A percentile compares a stretch with the other conserved stretches of the same genome.
These are phyloP conservation scores for Amphipoea lucens DNA, from an alignment of 2,888 invertebrate species.

Conservation along the genomic window DNA sequence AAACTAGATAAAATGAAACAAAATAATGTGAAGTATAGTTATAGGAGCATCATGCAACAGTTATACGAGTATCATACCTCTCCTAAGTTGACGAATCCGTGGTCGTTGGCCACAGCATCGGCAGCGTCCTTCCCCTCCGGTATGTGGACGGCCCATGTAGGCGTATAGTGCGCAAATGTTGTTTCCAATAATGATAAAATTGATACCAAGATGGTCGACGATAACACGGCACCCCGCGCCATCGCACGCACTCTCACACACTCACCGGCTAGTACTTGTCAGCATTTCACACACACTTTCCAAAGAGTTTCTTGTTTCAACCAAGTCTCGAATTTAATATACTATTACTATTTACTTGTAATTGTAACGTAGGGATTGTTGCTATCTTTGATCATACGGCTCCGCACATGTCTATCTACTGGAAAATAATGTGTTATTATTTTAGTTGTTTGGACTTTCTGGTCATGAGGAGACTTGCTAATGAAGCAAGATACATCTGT, in stretches of 20 bases:
- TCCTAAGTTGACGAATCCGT: slow-evolving; percentile 96
- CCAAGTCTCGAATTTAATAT: slow-evolving; percentile 60
- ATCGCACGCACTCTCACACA: slow-evolving; percentile 82
- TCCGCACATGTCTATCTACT: slow-evolving; percentile 54
- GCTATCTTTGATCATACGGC: slow-evolving; percentile 55
- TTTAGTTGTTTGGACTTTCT: not conserved
- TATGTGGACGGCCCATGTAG: slow-evolving; percentile 96
- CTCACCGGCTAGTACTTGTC: slow-evolving; percentile 88
- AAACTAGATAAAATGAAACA: not conserved
- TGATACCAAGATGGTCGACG: slow-evolving; percentile 80
- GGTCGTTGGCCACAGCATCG: slow-evolving; percentile 93
- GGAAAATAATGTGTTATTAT: slow-evolving; percentile 13
- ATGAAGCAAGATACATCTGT: not conserved
- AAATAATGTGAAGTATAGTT: not conserved
- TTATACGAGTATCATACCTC: slow-evolving; percentile 91
- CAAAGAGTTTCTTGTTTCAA: slow-evolving; percentile 66
- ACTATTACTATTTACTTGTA: slow-evolving; percentile 25
- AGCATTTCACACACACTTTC: slow-evolving; percentile 85
- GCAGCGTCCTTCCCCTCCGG: slow-evolving; percentile 93
- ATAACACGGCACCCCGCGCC: slow-evolving; percentile 81
- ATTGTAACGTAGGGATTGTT: slow-evolving; percentile 66
- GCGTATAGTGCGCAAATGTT: slow-evolving; percentile 91
- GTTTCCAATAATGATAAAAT: slow-evolving; percentile 76
- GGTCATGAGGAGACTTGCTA: slow-evolving; percentile 9
- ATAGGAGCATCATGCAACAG: not conserved